Evolutionary conservation across 2,797 vertebrate genomes (phyloP).

Genomic region (Australoheros facetus): DNA sequence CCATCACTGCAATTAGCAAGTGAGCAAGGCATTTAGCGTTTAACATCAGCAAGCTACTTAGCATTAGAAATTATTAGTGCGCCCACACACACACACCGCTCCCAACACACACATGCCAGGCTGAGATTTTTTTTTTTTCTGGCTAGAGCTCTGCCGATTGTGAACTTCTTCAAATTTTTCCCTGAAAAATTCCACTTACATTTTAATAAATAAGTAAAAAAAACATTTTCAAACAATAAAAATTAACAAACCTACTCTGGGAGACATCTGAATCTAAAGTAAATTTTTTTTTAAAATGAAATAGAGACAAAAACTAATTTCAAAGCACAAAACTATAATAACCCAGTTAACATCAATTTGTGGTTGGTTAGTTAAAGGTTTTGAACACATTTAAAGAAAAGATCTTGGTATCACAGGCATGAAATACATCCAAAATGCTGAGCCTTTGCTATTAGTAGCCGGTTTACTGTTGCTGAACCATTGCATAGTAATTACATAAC

Average conservation of each 20-base stretch:
- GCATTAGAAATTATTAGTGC: too few species aligned
- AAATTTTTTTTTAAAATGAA: not conserved
- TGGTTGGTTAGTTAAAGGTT: not conserved
- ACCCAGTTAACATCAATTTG: not conserved
- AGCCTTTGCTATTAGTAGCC: not conserved
- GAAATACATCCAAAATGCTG: not conserved
- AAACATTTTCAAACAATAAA: not conserved
- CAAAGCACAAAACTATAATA: not conserved
- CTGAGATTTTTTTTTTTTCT: too few species aligned
- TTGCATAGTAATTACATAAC: not conserved
- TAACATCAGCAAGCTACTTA: too few species aligned
- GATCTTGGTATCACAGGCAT: not conserved
- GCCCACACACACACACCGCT: too few species aligned
- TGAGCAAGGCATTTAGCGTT: too few species aligned
- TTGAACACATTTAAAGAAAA: accelerated
- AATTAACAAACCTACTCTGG: not conserved
- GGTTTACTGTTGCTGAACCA: not conserved
- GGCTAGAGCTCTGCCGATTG: not conserved
- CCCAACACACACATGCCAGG: too few species aligned
- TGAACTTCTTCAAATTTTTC: not conserved
- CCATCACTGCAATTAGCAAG: too few species aligned
- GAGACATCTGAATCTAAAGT: not conserved
- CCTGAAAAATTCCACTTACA: not conserved
- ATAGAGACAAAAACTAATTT: not conserved
- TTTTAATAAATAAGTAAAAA: not conserved